Base-by-base conservation (phyloP, 2,797 vertebrate genomes). In the Sebastes itinus region DNA sequence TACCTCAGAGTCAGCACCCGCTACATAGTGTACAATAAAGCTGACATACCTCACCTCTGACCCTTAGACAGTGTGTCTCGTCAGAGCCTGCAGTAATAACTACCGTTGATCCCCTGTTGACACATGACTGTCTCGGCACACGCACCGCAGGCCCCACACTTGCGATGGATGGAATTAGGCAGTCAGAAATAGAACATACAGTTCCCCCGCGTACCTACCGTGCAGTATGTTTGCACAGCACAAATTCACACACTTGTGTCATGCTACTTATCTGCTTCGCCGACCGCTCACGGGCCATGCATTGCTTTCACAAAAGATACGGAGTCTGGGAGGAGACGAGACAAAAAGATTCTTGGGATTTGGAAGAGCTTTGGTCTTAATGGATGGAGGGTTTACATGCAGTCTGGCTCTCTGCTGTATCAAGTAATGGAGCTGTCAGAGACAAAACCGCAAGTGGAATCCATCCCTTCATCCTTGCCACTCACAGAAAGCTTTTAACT, bases 61-160 rank as follows among this genome's bases (percentile, higher is more conserved):
- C 93, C 92, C 92, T 86, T 65, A 93, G 92, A 93, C 93, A 86
- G 81, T 25, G 60, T 86, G 92, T 93, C 93, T 94, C 85, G 84
- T 91, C 91, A 86, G 82, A 88, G 87, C 79, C 81, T 77, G 86
- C 83, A 80, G 81, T 93, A 93, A 94, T 95, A 92, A 94, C 92
- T 88, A 88, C 87, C 82, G 84, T 91, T 90, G 82, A 93, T 93
- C 86, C 88, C 75, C 78, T 88, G 93, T 89, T 94, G 92, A 94
- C 92, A 93, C 88, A 85, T 25, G 83, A 90, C 90, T 88, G 92
- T 94, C 91, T 94, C 72, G 16, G 86, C 80, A 58, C 75, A 81
- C 66, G 60, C 84, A 84, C 84, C 74, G 9, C 86, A 89, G 69
- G 80, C 83, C 82, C 63, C 35, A 76, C 83, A 60, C 87, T 77